A percentile compares a stretch with the other conserved stretches of the same genome.
Evolutionary conservation across 2,113 vertebrate genomes (phyloP).

Genomic region (Mugil cephalus): DNA sequence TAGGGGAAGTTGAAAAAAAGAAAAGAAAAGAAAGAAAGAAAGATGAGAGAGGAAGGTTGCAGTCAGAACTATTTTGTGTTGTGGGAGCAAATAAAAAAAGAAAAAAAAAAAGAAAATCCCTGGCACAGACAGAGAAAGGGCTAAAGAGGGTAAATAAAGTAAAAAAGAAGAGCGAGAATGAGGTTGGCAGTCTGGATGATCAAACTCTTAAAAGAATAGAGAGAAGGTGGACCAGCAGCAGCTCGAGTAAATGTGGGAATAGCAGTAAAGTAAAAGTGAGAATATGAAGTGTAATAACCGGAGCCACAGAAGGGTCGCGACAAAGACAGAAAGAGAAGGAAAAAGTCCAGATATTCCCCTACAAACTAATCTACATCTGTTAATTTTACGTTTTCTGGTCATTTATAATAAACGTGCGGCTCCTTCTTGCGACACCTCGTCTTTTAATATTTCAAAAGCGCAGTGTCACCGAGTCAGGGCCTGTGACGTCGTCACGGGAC

Average conservation of each 20-base stretch:
- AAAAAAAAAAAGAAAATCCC: conserved; percentile 9
- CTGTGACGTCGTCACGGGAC: neutral
- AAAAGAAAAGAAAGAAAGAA: conserved; percentile 10
- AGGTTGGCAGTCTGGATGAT: conserved; percentile 25
- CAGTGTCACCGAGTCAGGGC: neutral
- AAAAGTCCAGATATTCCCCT: no score
- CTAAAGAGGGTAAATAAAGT: conserved; percentile 6
- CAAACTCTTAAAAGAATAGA: conserved; percentile 6
- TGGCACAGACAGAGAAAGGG: conserved; percentile 22
- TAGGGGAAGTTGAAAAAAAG: conserved; percentile 12
- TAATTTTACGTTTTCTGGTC: neutral
- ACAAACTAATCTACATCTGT: no score
- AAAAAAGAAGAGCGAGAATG: conserved; percentile 10
- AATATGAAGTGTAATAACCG: neutral
- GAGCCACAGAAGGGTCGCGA: neutral
- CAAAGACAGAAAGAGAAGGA: neutral
- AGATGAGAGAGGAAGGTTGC: conserved; percentile 19
- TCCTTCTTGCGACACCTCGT: no score
- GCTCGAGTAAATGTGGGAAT: neutral
- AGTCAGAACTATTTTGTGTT: conserved; percentile 14
- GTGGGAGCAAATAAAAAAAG: conserved; percentile 6
- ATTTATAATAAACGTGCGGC: neutral
- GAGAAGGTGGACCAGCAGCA: neutral
- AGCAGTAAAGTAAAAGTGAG: neutral
- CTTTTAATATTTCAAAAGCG: neutral